Evolutionary conservation across 1,140 invertebrate genomes (phyloP).

Genomic region (Drosophila leontia): DNA sequence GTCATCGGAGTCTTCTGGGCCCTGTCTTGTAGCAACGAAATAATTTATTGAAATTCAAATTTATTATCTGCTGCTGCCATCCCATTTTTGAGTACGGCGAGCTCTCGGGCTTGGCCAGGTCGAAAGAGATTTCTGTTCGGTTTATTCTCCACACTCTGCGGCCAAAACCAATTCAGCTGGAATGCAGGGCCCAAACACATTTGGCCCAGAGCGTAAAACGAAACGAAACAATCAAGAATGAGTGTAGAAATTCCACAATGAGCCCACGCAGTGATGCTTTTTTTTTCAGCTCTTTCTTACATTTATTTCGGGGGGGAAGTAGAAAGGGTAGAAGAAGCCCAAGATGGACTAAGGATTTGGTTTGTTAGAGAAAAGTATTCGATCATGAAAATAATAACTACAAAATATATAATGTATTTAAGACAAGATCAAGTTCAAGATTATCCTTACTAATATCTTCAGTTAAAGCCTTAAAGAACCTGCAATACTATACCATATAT

Average conservation of each 20-base stretch:
- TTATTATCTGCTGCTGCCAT: conserved; percentile 61
- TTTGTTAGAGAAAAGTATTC: no score
- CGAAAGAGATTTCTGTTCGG: conserved; percentile 37
- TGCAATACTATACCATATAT: conserved; percentile 13
- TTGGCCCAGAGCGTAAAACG: conserved; percentile 80
- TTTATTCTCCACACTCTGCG: conserved; percentile 4
- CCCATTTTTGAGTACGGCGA: conserved; percentile 20
- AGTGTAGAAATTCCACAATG: conserved; percentile 83
- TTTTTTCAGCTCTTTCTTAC: neutral
- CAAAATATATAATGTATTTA: neutral
- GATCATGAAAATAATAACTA: neutral
- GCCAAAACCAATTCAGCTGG: conserved; percentile 75
- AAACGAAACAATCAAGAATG: conserved; percentile 83
- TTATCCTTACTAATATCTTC: neutral
- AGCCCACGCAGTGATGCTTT: conserved; percentile 71
- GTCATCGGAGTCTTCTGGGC: conserved; percentile 8
- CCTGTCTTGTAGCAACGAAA: conserved; percentile 76
- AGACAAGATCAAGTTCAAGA: neutral
- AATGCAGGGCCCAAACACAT: conserved; percentile 69
- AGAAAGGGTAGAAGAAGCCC: neutral
- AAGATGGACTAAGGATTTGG: neutral
- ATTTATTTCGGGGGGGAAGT: neutral
- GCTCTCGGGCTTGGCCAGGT: conserved; percentile 50
- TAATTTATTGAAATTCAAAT: conserved; percentile 84
- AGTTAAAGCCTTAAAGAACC: neutral